phyloP scores from a whole-genome alignment of 2,888 invertebrate genomes.

The Aproaerema taeniolella region DNA sequence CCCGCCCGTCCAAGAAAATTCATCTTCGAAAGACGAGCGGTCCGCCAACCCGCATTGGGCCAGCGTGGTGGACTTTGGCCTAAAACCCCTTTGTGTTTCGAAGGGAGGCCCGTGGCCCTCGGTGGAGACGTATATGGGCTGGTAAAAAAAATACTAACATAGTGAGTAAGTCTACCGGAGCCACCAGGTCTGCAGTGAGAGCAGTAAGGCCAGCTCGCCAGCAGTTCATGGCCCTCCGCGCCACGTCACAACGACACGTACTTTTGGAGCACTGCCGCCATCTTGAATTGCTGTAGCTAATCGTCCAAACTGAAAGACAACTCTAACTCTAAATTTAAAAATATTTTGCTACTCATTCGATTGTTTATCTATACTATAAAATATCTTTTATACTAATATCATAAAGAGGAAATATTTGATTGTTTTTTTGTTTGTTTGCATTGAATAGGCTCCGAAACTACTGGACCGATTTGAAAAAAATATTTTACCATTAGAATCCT shows the following conservation, averaged over 20 bases:
- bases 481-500: too few relatives aligned
- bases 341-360: too few relatives aligned
- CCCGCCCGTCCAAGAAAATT: too few relatives aligned
- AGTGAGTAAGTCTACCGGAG: slow-evolving; percentile 80
- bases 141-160: too few relatives aligned
- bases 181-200: slow-evolving; percentile 78
- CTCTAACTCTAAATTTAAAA: background rate
- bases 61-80: too few relatives aligned
- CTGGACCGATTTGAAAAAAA: background rate
- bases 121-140: too few relatives aligned
- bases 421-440: background rate
- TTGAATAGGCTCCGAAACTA: background rate
- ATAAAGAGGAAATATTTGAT: background rate
- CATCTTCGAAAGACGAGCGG: too few relatives aligned
- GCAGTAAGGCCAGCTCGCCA: slow-evolving; percentile 80
- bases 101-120: too few relatives aligned
- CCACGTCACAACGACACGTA: slow-evolving; percentile 81
- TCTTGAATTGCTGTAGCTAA: slow-evolving; percentile 75
- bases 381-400: too few relatives aligned
- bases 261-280: slow-evolving; percentile 80
- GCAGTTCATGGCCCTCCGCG: slow-evolving; percentile 81
- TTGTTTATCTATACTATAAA: too few relatives aligned
- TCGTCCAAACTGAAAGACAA: slow-evolving; percentile 78
- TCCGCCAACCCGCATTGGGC: too few relatives aligned
- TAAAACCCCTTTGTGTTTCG: too few relatives aligned